Evolutionary conservation across 2,797 vertebrate species (phyloP).

Genomic region (Typhlichthys eigenmanni): DNA sequence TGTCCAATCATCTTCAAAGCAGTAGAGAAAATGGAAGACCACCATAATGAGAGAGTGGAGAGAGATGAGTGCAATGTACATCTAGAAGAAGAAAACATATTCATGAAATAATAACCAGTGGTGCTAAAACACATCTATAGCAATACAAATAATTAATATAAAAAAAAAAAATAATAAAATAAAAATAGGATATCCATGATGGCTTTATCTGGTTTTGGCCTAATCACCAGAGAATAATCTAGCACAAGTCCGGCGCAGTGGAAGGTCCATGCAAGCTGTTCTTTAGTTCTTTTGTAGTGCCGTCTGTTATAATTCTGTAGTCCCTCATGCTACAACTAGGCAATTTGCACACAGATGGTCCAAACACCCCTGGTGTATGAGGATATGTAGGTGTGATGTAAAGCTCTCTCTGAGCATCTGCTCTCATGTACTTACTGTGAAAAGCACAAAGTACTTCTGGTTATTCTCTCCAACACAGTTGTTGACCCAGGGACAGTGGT

Average conservation of each 20-base stretch:
- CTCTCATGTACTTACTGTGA: constrained; percentile 87
- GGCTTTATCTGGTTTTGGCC: too few species aligned
- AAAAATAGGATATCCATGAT: too few species aligned
- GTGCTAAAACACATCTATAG: too few species aligned
- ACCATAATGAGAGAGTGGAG: constrained; percentile 93
- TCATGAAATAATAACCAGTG: too few species aligned
- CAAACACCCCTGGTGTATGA: neutral
- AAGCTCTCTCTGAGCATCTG: neutral
- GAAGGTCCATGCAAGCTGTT: too few species aligned
- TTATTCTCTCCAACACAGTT: constrained; percentile 99
- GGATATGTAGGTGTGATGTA: neutral
- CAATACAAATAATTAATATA: too few species aligned
- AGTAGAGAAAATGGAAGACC: constrained; percentile 96
- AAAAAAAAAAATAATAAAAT: too few species aligned
- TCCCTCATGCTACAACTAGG: too few species aligned
- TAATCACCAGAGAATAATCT: too few species aligned
- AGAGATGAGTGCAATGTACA: constrained; percentile 98
- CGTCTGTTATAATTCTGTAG: too few species aligned
- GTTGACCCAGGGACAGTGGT: constrained; percentile 99
- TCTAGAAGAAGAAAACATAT: constrained; percentile 76
- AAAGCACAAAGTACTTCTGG: constrained; percentile 99
- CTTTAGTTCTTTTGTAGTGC: too few species aligned
- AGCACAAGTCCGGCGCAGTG: too few species aligned
- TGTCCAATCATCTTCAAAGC: constrained; percentile 99
- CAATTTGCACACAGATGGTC: neutral